A percentile compares a stretch with the other conserved stretches of the same genome.
These are phyloP conservation scores for Temnopleurus reevesii DNA, from an alignment of 53 echinoderm and acorn worm species.

Conservation along the genomic window DNA sequence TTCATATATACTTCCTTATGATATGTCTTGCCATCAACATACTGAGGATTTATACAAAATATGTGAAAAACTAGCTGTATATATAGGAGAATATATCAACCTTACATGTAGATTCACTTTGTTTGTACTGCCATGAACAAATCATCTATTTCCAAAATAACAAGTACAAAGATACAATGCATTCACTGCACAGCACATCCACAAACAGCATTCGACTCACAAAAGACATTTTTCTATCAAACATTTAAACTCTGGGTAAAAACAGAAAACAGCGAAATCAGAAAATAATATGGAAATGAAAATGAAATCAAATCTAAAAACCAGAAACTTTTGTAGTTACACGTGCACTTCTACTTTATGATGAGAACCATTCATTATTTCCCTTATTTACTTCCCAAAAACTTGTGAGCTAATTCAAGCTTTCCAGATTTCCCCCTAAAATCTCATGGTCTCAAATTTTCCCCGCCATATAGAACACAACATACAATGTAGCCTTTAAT, in stretches of 20 bases:
- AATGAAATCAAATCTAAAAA: background rate
- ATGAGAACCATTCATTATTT: background rate
- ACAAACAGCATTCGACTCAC: background rate
- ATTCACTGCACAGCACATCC: constrained; percentile 10
- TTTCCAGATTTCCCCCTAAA: background rate
- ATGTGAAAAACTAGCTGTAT: constrained; percentile 12
- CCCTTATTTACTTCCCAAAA: background rate
- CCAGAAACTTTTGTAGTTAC: background rate
- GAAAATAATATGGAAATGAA: background rate
- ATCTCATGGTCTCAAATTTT: background rate
- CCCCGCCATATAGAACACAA: background rate
- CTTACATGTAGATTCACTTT: background rate
- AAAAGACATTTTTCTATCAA: background rate
- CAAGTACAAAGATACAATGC: background rate
- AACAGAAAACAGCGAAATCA: constrained; percentile 17
- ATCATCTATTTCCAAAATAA: background rate
- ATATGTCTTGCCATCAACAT: background rate
- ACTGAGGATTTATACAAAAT: background rate
- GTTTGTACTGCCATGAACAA: constrained; percentile 7
- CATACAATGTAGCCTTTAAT: background rate
- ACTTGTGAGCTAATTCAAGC: background rate
- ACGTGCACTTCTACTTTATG: background rate
- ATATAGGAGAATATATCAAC: background rate
- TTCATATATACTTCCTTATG: background rate
- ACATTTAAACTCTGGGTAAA: constrained; percentile 8